phyloP scores from a whole-genome alignment of 2,113 vertebrate genomes.

The Microcebus murinus region DNA sequence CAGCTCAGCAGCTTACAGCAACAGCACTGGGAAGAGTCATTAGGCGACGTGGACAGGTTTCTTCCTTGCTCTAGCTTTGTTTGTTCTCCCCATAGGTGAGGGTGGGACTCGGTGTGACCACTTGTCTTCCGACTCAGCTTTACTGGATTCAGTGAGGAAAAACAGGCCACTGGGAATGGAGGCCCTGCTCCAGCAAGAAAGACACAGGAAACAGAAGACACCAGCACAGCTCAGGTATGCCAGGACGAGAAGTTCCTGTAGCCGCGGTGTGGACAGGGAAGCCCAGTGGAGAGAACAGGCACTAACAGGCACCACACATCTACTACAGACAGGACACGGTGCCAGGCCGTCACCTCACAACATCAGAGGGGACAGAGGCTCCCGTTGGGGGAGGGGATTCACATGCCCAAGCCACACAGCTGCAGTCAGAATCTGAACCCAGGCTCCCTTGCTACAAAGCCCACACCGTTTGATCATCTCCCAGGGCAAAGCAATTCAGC shows the following conservation, averaged over 20 bases:
- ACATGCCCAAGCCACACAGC: fast-evolving
- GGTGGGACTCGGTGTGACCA: too few relatives aligned
- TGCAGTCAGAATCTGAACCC: background rate
- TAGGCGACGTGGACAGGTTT: too few relatives aligned
- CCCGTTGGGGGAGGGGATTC: too few relatives aligned
- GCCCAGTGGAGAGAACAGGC: background rate
- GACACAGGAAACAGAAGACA: background rate
- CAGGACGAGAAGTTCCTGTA: background rate
- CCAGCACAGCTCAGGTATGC: background rate
- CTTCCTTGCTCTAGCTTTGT: background rate
- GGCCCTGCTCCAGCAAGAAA: background rate
- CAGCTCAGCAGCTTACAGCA: background rate
- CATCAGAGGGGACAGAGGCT: background rate
- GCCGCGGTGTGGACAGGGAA: too few relatives aligned
- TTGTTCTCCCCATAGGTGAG: background rate
- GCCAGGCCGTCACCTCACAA: background rate
- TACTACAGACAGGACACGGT: too few relatives aligned
- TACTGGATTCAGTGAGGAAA: background rate
- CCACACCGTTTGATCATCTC: background rate
- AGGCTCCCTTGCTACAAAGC: background rate
- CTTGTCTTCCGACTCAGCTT: background rate
- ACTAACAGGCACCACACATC: too few relatives aligned
- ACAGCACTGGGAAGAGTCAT: background rate
- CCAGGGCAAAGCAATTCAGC: background rate
- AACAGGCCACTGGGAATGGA: background rate